These are phyloP conservation scores for Sarcophaga carnaria DNA, from an alignment of 2,888 invertebrate species.

Conservation along the genomic window DNA sequence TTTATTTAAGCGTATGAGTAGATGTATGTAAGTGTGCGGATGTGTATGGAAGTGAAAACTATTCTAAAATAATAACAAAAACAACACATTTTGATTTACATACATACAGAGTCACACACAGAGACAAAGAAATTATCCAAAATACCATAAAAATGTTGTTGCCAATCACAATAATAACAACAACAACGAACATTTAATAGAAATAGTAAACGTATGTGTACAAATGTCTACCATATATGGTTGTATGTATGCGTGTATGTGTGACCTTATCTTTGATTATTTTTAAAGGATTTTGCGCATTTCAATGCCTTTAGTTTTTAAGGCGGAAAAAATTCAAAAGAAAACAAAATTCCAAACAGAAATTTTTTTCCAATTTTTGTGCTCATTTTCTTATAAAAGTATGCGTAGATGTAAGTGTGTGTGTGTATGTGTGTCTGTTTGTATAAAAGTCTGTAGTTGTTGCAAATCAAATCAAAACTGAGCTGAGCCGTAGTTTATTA, in stretches of 20 bases:
- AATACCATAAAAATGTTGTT: slow-evolving; percentile 29
- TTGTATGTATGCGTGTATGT: background rate
- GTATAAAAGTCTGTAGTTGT: slow-evolving; percentile 3
- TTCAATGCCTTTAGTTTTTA: slow-evolving; percentile 34
- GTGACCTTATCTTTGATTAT: slow-evolving; percentile 49
- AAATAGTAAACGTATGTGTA: slow-evolving; percentile 2
- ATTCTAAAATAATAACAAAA: slow-evolving; percentile 24
- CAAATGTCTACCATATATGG: slow-evolving; percentile 1
- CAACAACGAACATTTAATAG: background rate
- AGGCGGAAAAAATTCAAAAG: background rate
- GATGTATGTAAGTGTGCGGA: background rate
- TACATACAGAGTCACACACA: background rate
- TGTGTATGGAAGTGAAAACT: slow-evolving; percentile 3
- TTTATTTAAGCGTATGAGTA: background rate
- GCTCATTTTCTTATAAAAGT: slow-evolving; percentile 17
- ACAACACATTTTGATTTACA: background rate
- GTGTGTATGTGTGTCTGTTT: background rate
- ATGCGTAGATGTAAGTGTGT: background rate
- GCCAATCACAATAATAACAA: slow-evolving; percentile 21
- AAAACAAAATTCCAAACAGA: slow-evolving; percentile 8
- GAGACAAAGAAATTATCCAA: slow-evolving; percentile 45
- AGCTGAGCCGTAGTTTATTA: slow-evolving; percentile 1
- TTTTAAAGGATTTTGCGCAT: slow-evolving; percentile 56
- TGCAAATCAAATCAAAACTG: slow-evolving; percentile 1
- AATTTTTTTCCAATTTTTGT: slow-evolving; percentile 40